phyloP scores from a whole-genome alignment of 2,797 vertebrate species.

The Muraenolepis orangiensis region DNA sequence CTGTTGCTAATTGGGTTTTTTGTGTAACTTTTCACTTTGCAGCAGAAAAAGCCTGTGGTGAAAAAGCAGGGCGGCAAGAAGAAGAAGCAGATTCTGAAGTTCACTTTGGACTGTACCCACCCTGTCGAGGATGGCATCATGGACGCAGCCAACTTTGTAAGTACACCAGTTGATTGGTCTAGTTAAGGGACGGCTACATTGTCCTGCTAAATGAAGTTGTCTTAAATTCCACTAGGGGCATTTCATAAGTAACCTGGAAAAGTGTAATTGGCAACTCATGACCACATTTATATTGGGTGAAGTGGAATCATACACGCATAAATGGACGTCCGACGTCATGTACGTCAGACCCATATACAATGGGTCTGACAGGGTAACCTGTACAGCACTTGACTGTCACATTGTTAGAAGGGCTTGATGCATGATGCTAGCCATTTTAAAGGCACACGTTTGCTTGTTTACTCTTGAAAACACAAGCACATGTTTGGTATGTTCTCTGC shows the following conservation, averaged over 20 bases:
- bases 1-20: not conserved
- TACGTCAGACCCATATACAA: not conserved
- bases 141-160: conserved; percentile 97
- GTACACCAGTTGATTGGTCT: conserved; percentile 39
- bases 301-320: too few species aligned
- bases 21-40: not conserved
- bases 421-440: not conserved
- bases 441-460: too few species aligned
- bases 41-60: conserved; percentile 81
- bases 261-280: not conserved
- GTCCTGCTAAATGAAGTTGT: not conserved
- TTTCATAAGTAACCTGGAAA: not conserved
- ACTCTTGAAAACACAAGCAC: not conserved
- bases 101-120: conserved; percentile 96
- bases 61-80: conserved; percentile 85
- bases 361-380: not conserved
- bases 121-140: conserved; percentile 98
- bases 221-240: not conserved
- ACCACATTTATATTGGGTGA: not conserved
- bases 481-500: not conserved
- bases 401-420: not conserved
- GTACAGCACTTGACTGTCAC: not conserved
- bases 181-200: not conserved
- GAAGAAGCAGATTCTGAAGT: conserved; percentile 96
- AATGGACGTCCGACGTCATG: too few species aligned